Evolutionary conservation across 1,140 invertebrate species (phyloP).

Genomic region (Sinella curviseta): DNA sequence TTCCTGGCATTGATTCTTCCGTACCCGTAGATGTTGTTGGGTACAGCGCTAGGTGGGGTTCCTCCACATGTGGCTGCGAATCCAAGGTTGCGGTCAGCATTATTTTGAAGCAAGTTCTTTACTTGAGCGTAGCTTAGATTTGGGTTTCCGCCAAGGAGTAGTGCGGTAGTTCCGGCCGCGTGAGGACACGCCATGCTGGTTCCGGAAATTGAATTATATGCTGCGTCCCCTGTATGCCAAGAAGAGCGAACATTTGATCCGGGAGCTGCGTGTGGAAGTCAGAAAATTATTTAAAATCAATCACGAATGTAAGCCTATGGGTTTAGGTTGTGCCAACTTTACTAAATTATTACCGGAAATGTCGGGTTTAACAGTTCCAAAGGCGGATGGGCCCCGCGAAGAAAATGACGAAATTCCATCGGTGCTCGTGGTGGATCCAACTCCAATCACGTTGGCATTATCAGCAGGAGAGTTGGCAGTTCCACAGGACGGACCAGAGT

Average conservation of each 20-base stretch:
- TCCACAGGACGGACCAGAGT: slow-evolving; percentile 29
- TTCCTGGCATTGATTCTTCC: neutral
- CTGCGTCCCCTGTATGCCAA: neutral
- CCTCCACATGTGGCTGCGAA: neutral
- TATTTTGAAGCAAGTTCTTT: neutral
- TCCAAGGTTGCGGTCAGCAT: neutral
- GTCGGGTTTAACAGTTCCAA: neutral
- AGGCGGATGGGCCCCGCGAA: neutral
- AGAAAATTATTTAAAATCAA: neutral
- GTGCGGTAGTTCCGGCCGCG: slow-evolving; percentile 14
- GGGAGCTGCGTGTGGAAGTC: slow-evolving; percentile 28
- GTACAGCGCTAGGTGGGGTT: neutral
- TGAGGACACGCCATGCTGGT: slow-evolving; percentile 32
- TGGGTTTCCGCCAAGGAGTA: neutral
- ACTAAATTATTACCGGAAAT: too few relatives aligned
- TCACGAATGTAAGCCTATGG: neutral
- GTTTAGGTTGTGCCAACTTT: too few relatives aligned
- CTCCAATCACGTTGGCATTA: neutral
- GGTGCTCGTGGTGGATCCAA: neutral
- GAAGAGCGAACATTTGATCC: slow-evolving; percentile 33
- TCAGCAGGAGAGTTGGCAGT: neutral
- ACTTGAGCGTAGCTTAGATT: neutral
- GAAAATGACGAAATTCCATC: neutral
- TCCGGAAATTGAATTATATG: slow-evolving; percentile 32
- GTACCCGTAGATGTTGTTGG: slow-evolving; percentile 10